Evolutionary conservation across 2,797 vertebrate genomes (phyloP), one percentile per base, ranked within the genome.

Genomic region (Bradypodion pumilum): DNA sequence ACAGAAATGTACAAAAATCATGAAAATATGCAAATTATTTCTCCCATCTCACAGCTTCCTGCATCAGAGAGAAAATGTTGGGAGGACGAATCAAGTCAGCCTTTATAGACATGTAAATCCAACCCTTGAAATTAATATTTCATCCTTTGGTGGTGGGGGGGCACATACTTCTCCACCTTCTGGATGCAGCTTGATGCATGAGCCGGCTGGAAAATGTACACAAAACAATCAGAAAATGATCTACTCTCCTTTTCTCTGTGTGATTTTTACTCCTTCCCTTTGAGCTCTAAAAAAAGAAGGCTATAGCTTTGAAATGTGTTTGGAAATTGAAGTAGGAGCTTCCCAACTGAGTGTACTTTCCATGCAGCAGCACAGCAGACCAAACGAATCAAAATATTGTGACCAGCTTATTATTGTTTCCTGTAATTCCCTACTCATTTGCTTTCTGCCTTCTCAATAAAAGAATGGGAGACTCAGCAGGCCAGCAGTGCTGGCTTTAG

Each of bases 401-500:
- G 1, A 88, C 79, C 77, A 82, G 84, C 13, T 93, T 92, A 88
- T 92, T 94, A 90, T 90, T 93, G 92, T 92, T 94, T 92, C 91
- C 65, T 1, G 92, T 92, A 95, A 94, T 92, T 90, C 89, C 82
- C 91, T 94, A 89, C 85, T 89, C 91, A 94, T 44, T 89, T 49
- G n/a, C 89, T 89, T 56, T 91, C 79, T 90, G 87, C 92, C 93
- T 94, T 95, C 89, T 90, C 93, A 93, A 94, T 95, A 91, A 94
- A 93, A 89, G 86, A 93, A 92, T 93, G 91, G 89, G 92, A 95
- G 92, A 87, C 87, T 82, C 93, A 94, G 92, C 93, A 89, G 91
- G 91, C 94, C 95, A 95, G 93, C 94, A 91, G 87, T 85, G 91
- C 93, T 93, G 93, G 94, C 92, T 94, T 94, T 88, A 92, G 92